phyloP scores from a whole-genome alignment of 2,888 invertebrate genomes.

The Allolobophora icterica region DNA sequence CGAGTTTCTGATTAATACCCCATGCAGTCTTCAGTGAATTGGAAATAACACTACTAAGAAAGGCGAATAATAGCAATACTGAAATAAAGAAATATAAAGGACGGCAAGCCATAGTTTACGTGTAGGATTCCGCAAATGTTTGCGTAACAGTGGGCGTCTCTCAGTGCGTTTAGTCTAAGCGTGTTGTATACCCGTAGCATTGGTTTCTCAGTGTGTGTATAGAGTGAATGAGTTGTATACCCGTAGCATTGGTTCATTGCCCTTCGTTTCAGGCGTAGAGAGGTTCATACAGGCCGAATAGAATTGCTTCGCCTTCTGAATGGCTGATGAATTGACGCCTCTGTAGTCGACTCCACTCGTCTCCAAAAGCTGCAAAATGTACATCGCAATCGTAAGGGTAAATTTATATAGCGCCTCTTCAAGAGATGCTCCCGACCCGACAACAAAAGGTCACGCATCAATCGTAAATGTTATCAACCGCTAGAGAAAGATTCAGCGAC shows the following conservation, averaged over 20 bases:
- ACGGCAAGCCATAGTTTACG: too few species aligned
- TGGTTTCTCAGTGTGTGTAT: too few species aligned
- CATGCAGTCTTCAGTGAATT: too few species aligned
- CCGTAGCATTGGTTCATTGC: conserved; percentile 50
- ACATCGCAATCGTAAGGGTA: not conserved
- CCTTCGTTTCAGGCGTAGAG: conserved; percentile 48
- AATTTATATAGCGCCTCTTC: not conserved
- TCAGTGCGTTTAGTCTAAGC: too few species aligned
- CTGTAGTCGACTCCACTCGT: conserved; percentile 45
- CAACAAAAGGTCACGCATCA: not conserved
- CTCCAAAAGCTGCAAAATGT: conserved; percentile 50
- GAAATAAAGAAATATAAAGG: too few species aligned
- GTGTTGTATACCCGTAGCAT: too few species aligned
- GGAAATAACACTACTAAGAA: too few species aligned
- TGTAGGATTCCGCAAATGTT: too few species aligned
- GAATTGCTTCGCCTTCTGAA: conserved; percentile 53
- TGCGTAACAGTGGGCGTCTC: too few species aligned
- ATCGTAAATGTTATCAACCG: not conserved
- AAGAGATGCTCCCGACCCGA: not conserved
- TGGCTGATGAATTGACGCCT: conserved; percentile 53
- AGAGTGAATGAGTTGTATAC: conserved; percentile 48
- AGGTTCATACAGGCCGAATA: conserved; percentile 56
- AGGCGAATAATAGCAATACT: too few species aligned
- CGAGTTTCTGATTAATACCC: too few species aligned
- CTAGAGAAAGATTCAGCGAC: not conserved